A percentile compares a stretch with the other conserved stretches of the same genome.
phyloP scores from a whole-genome alignment of 2,113 vertebrate genomes.

The Cervus canadensis region DNA sequence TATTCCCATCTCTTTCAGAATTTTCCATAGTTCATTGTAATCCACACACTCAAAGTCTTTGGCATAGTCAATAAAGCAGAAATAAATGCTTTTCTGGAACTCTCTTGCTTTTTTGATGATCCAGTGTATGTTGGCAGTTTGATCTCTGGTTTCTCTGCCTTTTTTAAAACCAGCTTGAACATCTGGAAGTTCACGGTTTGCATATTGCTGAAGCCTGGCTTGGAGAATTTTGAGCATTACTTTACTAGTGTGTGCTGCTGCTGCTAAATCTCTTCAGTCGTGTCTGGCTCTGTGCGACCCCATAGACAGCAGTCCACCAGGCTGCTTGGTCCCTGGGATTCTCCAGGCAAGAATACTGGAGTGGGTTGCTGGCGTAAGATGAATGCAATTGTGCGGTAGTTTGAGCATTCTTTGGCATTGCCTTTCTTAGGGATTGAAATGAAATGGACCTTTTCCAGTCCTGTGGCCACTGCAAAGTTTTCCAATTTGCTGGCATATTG shows the following conservation, averaged over 20 bases:
- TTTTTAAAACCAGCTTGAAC: neutral
- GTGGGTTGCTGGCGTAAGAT: neutral
- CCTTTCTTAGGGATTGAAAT: neutral
- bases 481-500: neutral
- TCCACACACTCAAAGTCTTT: neutral
- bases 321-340: neutral
- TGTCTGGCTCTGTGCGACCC: neutral
- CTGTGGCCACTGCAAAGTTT: neutral
- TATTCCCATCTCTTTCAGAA: neutral
- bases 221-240: neutral
- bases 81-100: neutral
- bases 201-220: neutral
- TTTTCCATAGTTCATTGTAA: neutral
- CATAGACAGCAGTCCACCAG: neutral
- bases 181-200: neutral
- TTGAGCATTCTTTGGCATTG: neutral
- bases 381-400: neutral
- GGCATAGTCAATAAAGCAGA: neutral
- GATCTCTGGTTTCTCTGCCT: neutral
- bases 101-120: neutral
- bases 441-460: neutral
- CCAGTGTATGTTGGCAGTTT: neutral
- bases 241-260: neutral
- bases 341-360: neutral
- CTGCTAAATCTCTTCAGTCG: fast-evolving